Evolutionary conservation across 2,113 vertebrate species (phyloP), one percentile per base, ranked within the genome.

Genomic region (Stegostoma tigrinum): DNA sequence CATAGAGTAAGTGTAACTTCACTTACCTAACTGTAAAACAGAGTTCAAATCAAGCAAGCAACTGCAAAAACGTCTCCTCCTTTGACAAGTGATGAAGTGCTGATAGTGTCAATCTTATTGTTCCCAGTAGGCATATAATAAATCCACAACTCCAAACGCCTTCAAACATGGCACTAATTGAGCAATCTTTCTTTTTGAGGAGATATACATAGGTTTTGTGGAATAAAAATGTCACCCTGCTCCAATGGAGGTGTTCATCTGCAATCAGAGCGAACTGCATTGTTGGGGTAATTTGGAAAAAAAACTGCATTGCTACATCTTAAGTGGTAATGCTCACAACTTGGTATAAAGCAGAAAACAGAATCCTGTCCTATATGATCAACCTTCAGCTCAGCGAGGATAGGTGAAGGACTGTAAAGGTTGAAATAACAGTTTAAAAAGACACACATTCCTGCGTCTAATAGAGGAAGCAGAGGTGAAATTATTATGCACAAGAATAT

Each of bases 131-230:
- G 68, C 68, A 95, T 2, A 45, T 68, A 95, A 70, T 95, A 95
- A 72, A 95, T 75, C 68, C 68, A 52, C 45, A 95, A 95, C 94
- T 95, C 68, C 94, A 95, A 95, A 70, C 24, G 52, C 67, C 94
- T 70, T 95, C 94, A 95, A 70, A 95, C 75, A 72, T 95, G 94
- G 94, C 94, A 95, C 68, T 95, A 95, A 95, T 95, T 95, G 94
- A 95, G 68, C 94, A 72, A 95, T 95, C 93, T 95, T 72, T 42
- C 70, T 42, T 72, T 14, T 67, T 52, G 68, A 52, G 45, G 45
- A 27, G 72, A 24, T 27, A 95, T 52, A 95, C 8, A 72, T 38
- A 45, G 42, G 52, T 30, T 52, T 95, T 75, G 94, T 42, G 24
- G 72, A 95, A 75, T 75, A 70, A 68, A 95, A 95, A 70, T 95